phyloP scores from a whole-genome alignment of 1,140 invertebrate genomes.

The Panagrolaimus sp. region DNA sequence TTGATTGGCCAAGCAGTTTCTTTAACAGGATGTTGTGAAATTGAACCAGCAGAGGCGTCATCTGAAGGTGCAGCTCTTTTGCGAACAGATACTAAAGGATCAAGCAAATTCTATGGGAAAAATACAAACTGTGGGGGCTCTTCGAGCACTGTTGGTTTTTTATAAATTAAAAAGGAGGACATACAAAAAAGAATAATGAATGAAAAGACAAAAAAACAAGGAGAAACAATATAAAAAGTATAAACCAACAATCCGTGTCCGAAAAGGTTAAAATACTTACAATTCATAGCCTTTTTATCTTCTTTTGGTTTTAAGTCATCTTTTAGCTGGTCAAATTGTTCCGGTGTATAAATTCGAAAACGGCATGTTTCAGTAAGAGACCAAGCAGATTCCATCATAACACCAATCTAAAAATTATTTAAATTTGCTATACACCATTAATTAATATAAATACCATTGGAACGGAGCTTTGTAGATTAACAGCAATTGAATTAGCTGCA shows the following conservation, averaged over 20 bases:
- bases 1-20: conserved; percentile 83
- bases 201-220: no score
- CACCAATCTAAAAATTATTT: no score
- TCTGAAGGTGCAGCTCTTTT: conserved; percentile 59
- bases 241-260: not conserved
- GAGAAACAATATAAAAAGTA: not conserved
- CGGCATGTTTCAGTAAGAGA: conserved; percentile 81
- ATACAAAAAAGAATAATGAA: not conserved
- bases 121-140: no score
- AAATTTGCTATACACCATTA: no score
- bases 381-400: conserved; percentile 88
- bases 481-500: conserved; percentile 81
- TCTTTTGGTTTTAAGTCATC: conserved; percentile 23
- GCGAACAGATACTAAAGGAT: conserved; percentile 47
- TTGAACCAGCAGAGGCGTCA: conserved; percentile 18
- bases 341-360: conserved; percentile 61
- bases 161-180: not conserved
- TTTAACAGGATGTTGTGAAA: conserved; percentile 61
- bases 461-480: conserved; percentile 61
- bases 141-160: not conserved
- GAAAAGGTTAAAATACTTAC: conserved; percentile 37
- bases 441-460: no score
- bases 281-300: conserved; percentile 35
- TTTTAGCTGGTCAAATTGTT: conserved; percentile 29
- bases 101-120: conserved; percentile 4